Evolutionary conservation across 2,888 invertebrate genomes (phyloP), one percentile per base, ranked within the genome.

Genomic region (Drosophila hamatofila): DNA sequence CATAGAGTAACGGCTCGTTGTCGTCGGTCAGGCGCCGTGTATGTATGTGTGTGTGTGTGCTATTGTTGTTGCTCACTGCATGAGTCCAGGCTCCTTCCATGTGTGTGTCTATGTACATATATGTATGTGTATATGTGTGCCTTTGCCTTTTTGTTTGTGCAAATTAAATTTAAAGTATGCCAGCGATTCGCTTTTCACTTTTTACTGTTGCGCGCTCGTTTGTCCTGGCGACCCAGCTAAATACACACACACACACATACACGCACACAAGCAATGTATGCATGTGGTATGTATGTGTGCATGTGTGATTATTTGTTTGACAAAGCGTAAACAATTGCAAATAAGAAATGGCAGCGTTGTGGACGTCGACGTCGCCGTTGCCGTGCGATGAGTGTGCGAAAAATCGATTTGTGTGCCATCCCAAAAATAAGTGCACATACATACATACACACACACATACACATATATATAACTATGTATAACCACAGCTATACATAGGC

Each of bases 111-210:
- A 3, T 44, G 14, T 44, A 8, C 23, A 8, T 44, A 5, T 44
- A 23, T 58, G 27, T 58, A n/a, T 35, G 35, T 61, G 33, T 68
- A 33, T 64, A 27, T 54, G 39, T 63, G 18, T 57, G 52, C 54
- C 37, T 62, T 33, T 61, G 57, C 65, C 61, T 78, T 80, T 81
- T 77, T 85, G 89, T 84, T 81, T 87, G 88, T 72, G 78, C 81
- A 84, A 87, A 89, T 85, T 87, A 80, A 84, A 87, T 85, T 86
- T 81, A 89, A 89, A 85, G 89, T 89, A 87, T 85, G 89, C 84
- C 87, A 85, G 55, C 82, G 72, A 77, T 88, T 85, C 82, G 73
- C 73, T 86, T 77, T 88, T 78, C 79, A 73, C 78, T 72, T 81
- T 74, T 76, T 75, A 84, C 85, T 87, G 85, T 86, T 89, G 88